These are phyloP conservation scores for Macaca fascicularis DNA, from an alignment of 2,113 vertebrate genomes.

Conservation along the genomic window T2T-MFA8v1.1 NC_088376.1:47107001-47107500, in stretches of 20 bases:
- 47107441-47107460: constrained; percentile 23
- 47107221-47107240: not conserved
- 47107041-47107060: constrained; percentile 37
- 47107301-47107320: constrained; percentile 59
- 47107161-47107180: constrained; percentile 57
- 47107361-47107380: constrained; percentile 33
- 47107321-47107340: constrained; percentile 69
- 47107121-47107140: constrained; percentile 59
- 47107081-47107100: constrained; percentile 59
- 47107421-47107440: not conserved
- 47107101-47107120: constrained; percentile 56
- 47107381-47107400: not conserved
- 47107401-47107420: constrained; percentile 49
- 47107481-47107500: not conserved
- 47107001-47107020: not conserved
- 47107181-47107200: not conserved
- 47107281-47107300: constrained; percentile 13
- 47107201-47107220: not conserved
- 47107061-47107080: constrained; percentile 62
- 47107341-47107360: constrained; percentile 69
- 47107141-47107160: constrained; percentile 47
- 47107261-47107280: not conserved
- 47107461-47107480: constrained; percentile 22
- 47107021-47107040: constrained; percentile 30
- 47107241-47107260: not conserved